A percentile compares a stretch with the other conserved stretches of the same genome.
These are phyloP conservation scores for Xanthia icteritia DNA, from an alignment of 2,888 invertebrate species.

Conservation along the genomic window DNA sequence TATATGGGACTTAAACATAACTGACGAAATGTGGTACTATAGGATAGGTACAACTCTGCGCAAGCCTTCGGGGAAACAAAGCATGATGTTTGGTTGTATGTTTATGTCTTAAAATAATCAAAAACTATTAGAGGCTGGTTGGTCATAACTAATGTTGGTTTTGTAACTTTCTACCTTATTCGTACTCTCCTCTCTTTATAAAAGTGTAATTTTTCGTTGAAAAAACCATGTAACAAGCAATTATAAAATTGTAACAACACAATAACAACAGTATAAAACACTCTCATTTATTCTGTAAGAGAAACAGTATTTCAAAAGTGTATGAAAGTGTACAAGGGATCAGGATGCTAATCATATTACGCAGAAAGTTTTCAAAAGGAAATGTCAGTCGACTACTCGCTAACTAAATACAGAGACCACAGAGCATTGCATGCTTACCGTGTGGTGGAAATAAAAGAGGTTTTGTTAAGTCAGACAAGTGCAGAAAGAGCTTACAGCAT, in stretches of 20 bases:
- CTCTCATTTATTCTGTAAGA: not conserved
- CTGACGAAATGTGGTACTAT: no score
- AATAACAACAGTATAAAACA: not conserved
- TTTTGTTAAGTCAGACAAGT: not conserved
- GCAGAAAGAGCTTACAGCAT: not conserved
- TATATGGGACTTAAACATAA: no score
- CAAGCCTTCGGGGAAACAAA: no score
- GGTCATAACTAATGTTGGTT: no score
- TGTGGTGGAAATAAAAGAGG: not conserved
- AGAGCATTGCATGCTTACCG: not conserved
- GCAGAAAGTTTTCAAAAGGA: constrained; percentile 20
- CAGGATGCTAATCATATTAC: constrained; percentile 3
- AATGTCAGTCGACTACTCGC: not conserved
- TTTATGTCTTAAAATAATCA: not conserved
- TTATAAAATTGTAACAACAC: no score
- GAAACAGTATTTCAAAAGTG: constrained; percentile 2
- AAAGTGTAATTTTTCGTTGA: not conserved
- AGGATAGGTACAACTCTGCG: no score
- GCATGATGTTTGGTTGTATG: no score
- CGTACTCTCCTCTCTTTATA: not conserved
- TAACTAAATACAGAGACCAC: constrained; percentile 10
- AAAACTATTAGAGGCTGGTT: not conserved
- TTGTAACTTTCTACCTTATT: not conserved
- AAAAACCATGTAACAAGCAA: not conserved
- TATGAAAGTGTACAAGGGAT: not conserved